Conservation (phyloP, 30 jellyfish, hydroid and myxozoan species). For the Nemopilema nomurai region DNA sequence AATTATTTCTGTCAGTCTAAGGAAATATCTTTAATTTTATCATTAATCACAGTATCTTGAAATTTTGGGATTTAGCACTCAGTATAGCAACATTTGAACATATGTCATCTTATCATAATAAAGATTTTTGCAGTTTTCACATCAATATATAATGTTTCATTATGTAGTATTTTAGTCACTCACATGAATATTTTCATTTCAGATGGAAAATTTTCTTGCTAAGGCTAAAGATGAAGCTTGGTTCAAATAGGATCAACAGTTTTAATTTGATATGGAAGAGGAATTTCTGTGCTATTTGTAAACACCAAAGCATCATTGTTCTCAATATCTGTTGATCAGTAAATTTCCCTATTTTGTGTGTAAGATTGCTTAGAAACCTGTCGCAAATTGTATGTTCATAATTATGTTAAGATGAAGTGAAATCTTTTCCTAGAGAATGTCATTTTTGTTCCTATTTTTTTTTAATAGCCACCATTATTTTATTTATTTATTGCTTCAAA, state of each 20-base stretch:
- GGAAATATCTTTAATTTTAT: too few species aligned
- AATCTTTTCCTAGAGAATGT: neutral
- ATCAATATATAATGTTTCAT: too few species aligned
- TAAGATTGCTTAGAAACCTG: neutral
- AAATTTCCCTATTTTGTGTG: neutral
- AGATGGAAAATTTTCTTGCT: slow-evolving; percentile 51
- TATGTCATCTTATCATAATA: too few species aligned
- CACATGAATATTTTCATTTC: neutral
- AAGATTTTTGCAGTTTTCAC: too few species aligned
- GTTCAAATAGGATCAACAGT: slow-evolving; percentile 28
- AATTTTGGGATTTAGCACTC: too few species aligned
- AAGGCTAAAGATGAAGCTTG: slow-evolving; percentile 55
- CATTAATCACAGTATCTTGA: too few species aligned
- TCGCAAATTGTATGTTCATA: neutral
- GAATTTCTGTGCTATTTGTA: neutral
- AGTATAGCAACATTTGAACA: too few species aligned
- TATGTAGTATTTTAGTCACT: too few species aligned
- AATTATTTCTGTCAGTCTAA: too few species aligned
- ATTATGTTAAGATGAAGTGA: neutral
- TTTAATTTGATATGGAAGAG: neutral
- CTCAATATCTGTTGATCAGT: neutral
- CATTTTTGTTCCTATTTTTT: neutral
- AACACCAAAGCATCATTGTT: neutral
- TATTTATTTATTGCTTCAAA: too few species aligned
- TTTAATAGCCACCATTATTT: too few species aligned